Evolutionary conservation across 1,140 invertebrate genomes (phyloP).

Genomic region (Drosophila albomicans): DNA sequence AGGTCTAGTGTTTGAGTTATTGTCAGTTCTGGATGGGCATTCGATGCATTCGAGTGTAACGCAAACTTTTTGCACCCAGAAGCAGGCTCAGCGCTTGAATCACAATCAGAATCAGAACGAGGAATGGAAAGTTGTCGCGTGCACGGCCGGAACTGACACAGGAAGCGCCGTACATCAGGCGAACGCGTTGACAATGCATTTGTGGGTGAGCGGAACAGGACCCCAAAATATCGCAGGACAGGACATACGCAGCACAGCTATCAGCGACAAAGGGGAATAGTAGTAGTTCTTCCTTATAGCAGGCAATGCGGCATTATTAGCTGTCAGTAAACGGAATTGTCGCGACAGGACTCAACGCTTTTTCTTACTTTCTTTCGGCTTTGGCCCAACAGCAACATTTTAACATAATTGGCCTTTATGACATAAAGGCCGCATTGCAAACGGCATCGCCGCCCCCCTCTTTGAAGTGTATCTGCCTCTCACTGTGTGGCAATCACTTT

Average conservation of each 20-base stretch:
- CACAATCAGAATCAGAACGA: constrained; percentile 14
- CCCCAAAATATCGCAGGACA: constrained; percentile 24
- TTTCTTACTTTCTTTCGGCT: constrained; percentile 40
- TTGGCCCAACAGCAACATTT: constrained; percentile 61
- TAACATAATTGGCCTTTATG: constrained; percentile 83
- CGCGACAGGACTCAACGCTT: constrained; percentile 65
- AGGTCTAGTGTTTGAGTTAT: constrained; percentile 69
- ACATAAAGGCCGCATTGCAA: constrained; percentile 58
- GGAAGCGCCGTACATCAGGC: constrained; percentile 78
- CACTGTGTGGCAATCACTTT: constrained; percentile 64
- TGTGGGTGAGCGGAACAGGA: constrained; percentile 11
- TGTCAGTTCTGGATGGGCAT: constrained; percentile 61
- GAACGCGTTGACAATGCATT: constrained; percentile 81
- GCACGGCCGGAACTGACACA: constrained; percentile 80
- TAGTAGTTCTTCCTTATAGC: constrained; percentile 29
- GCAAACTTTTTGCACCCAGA: constrained; percentile 56
- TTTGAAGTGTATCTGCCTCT: not conserved
- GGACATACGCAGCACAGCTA: constrained; percentile 64
- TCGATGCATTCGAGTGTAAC: constrained; percentile 80
- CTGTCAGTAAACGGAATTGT: constrained; percentile 81
- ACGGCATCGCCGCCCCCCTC: not conserved
- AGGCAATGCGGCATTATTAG: constrained; percentile 76
- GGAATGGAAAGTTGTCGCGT: constrained; percentile 72
- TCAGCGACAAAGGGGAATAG: not conserved
- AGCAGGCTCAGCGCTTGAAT: constrained; percentile 25